Base-by-base conservation (phyloP, 2,797 vertebrate species). In the Miichthys miiuy region DNA sequence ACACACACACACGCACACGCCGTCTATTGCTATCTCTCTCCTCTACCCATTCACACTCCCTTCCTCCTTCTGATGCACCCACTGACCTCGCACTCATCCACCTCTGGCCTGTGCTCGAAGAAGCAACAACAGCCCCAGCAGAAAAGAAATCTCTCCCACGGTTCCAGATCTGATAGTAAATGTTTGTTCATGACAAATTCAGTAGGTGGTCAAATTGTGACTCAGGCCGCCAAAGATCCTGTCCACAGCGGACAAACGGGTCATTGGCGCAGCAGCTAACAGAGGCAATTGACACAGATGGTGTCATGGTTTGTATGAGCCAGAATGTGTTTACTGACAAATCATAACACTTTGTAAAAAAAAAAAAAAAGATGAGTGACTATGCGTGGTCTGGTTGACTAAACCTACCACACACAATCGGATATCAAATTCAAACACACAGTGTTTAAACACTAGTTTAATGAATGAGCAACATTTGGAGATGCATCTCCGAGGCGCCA, bases 1-100 rank as follows among this genome's bases (percentile, higher is more conserved):
- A 21, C 72, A 38, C 63, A 38, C 74, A 64, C 52, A 21, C 55
- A 64, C 58, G 7, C 46, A 48, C 76, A 55, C 56, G 8, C 8
- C 10, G 48, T 79, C 74, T 76, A 69, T 74, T 14, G 3, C 66
- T 30, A 70, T 87, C 79, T 81, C 72, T 1, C 72, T 44, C 60
- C 47, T 58, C 66, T 48, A 34, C 63, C 72, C 68, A 10, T 54
- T 66, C 6, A 12, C 56, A 13, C 68, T 73, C 18, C 17, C 79
- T 56, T 79, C 73, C 84, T 82, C 78, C 81, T 67, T 27, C 64
- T 20, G 47, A 55, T 84, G 83, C 68, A 90, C 88, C 75, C 78
- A 0, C 62, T 86, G 90, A 93, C 89, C 89, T 89, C 63, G 7
- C 47, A 48, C 78, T 58, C 82, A 12, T 71, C 79, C 68, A 64